Percentiles rank a stretch among this genome's conserved stretches.
Evolutionary conservation across 2,888 invertebrate species (phyloP).

Genomic region (Lithophane socia): DNA sequence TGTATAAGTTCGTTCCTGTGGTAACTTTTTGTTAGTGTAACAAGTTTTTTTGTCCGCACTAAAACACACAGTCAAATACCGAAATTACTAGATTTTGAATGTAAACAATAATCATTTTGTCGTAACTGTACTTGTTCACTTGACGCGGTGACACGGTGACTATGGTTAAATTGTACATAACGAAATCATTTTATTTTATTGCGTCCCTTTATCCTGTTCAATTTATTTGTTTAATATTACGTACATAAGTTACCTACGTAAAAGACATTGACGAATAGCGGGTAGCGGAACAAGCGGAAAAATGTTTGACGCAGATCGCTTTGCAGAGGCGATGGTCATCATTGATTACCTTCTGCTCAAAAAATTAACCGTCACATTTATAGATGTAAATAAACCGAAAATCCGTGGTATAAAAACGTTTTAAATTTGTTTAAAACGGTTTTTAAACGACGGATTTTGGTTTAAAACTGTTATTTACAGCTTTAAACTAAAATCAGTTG

Average conservation of each 20-base stretch:
- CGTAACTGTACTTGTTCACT: background rate
- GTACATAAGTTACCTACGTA: background rate
- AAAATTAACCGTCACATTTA: too few species aligned
- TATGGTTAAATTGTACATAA: background rate
- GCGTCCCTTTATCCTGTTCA: conserved; percentile 9
- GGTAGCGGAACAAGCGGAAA: background rate
- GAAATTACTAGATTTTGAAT: too few species aligned
- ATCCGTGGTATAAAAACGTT: too few species aligned
- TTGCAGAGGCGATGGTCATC: background rate
- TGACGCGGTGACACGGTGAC: background rate
- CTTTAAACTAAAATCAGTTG: too few species aligned
- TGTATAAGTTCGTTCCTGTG: background rate
- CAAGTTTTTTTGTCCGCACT: background rate
- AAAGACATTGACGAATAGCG: background rate
- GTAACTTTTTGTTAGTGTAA: background rate
- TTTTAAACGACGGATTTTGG: too few species aligned
- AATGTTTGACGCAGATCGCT: background rate
- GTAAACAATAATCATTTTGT: background rate
- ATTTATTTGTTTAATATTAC: background rate
- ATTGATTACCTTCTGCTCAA: background rate
- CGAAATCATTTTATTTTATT: background rate
- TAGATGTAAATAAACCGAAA: too few species aligned
- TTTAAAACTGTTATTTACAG: too few species aligned
- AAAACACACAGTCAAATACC: background rate
- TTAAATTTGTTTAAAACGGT: too few species aligned